Percentiles rank a stretch among this genome's conserved stretches.
Evolutionary conservation across 2,888 invertebrate genomes (phyloP).

Genomic region (Chloromyia formosa): DNA sequence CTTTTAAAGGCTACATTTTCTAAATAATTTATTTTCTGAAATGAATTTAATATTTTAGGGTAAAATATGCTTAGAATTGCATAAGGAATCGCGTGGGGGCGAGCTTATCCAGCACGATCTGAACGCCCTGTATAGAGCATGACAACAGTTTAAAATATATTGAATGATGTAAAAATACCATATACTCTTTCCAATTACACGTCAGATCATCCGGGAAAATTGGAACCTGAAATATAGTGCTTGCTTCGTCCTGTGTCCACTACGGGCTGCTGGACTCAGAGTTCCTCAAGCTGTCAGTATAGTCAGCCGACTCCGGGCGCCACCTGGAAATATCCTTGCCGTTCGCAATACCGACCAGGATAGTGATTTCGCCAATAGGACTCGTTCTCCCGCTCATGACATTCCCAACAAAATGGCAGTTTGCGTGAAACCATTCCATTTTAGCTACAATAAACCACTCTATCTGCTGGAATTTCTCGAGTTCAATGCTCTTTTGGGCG

Average conservation of each 20-base stretch:
- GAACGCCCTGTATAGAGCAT: no score
- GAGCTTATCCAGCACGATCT: no score
- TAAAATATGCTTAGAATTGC: background rate
- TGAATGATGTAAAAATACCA: background rate
- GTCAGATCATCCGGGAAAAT: conserved; percentile 85
- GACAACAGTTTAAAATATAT: background rate
- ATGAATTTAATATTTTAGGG: background rate
- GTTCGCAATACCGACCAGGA: conserved; percentile 70
- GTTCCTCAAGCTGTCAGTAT: conserved; percentile 77
- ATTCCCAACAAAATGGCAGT: conserved; percentile 73
- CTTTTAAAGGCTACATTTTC: background rate
- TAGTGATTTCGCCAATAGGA: conserved; percentile 57
- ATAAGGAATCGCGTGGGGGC: no score
- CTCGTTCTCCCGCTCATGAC: conserved; percentile 56
- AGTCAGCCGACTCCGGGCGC: conserved; percentile 69
- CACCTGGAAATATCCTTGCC: conserved; percentile 72
- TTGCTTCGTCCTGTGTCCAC: conserved; percentile 84
- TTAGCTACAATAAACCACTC: conserved; percentile 83
- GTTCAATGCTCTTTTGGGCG: conserved; percentile 83
- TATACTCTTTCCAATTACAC: conserved; percentile 45
- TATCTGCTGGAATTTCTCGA: conserved; percentile 91
- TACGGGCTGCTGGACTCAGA: conserved; percentile 69
- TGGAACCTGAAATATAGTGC: conserved; percentile 95
- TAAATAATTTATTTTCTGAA: background rate
- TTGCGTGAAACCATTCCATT: conserved; percentile 92